Conservation (phyloP, 2,797 vertebrate species). For the Paedocypris micromegethes region DNA sequence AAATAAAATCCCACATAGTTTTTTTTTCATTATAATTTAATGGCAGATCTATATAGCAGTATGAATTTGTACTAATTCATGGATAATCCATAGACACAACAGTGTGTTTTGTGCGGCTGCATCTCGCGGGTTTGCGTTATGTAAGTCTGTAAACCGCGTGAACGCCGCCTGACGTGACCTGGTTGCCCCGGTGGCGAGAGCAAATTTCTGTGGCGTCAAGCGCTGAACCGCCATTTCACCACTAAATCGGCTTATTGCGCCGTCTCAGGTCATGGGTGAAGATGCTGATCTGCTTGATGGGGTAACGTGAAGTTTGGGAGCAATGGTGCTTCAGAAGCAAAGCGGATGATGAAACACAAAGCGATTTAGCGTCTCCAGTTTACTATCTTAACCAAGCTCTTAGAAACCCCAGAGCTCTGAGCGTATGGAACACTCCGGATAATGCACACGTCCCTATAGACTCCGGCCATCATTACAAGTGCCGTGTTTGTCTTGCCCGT, state of each 20-base stretch:
- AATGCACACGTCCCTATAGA: background rate
- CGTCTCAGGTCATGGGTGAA: too few species aligned
- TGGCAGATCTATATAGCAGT: background rate
- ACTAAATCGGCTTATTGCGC: too few species aligned
- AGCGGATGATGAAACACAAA: too few species aligned
- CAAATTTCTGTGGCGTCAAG: background rate
- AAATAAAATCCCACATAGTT: too few species aligned
- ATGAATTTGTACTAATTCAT: background rate
- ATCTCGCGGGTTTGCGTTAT: background rate
- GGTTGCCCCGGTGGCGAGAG: background rate
- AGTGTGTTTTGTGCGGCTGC: background rate
- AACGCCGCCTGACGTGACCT: background rate
- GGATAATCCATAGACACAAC: background rate
- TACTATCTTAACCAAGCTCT: constrained; percentile 17
- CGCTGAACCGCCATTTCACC: too few species aligned
- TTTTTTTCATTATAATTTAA: too few species aligned
- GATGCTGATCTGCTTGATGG: too few species aligned
- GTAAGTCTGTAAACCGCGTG: constrained; percentile 7
- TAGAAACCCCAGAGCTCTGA: background rate
- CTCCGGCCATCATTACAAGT: background rate
- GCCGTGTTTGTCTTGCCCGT: constrained; percentile 15
- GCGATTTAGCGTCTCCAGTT: background rate
- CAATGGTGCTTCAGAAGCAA: too few species aligned
- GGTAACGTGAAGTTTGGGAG: too few species aligned
- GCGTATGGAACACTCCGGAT: background rate